phyloP scores from a whole-genome alignment of 2,888 invertebrate species.

The Aporophyla nigra region DNA sequence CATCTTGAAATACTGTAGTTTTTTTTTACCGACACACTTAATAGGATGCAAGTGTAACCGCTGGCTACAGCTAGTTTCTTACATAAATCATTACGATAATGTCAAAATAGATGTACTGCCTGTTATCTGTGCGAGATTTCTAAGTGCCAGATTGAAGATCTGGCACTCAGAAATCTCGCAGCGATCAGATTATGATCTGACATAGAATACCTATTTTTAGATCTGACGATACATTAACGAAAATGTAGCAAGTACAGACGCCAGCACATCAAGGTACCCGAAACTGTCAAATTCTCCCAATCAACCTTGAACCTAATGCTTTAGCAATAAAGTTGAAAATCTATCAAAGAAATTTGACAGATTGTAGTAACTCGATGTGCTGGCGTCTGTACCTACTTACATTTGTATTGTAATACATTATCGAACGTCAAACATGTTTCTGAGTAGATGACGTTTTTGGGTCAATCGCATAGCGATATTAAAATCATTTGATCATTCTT shows the following conservation, averaged over 20 bases:
- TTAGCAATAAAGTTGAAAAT: too few species aligned
- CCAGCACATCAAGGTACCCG: too few species aligned
- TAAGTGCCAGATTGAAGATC: too few species aligned
- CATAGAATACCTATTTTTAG: slow-evolving; percentile 16
- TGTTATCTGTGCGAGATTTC: too few species aligned
- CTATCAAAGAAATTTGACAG: too few species aligned
- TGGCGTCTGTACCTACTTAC: too few species aligned
- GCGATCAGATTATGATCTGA: slow-evolving; percentile 39
- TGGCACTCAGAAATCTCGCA: neutral
- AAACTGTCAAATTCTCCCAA: too few species aligned
- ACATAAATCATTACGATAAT: neutral
- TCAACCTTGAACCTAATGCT: too few species aligned
- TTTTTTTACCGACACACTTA: too few species aligned
- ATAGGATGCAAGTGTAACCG: neutral
- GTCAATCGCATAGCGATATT: neutral
- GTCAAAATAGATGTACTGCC: slow-evolving; percentile 3
- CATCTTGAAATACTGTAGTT: neutral
- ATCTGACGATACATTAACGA: slow-evolving; percentile 30
- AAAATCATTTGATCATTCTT: neutral
- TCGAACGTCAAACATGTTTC: slow-evolving; percentile 21
- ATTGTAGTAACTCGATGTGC: too few species aligned
- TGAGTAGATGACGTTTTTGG: neutral
- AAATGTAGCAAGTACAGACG: slow-evolving; percentile 1
- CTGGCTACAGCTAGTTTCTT: neutral
- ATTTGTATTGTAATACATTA: slow-evolving; percentile 5